Evolutionary conservation across 2,113 vertebrate genomes (phyloP).

Genomic region (Tachycineta bicolor): DNA sequence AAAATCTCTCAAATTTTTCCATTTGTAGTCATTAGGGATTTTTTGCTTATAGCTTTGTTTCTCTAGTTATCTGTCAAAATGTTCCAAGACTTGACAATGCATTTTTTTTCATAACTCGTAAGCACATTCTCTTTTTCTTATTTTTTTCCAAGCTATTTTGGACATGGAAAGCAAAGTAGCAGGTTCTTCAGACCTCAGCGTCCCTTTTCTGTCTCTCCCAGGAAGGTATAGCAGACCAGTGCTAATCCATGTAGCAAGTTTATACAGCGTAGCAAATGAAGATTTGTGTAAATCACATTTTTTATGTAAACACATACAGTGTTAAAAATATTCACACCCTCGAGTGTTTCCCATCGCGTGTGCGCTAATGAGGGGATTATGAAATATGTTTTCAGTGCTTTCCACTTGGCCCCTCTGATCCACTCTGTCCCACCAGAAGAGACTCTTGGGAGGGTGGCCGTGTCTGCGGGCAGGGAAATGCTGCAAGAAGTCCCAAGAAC

Average conservation of each 20-base stretch:
- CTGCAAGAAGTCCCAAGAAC: not conserved
- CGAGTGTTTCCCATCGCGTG: not conserved
- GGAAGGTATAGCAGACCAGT: accelerated
- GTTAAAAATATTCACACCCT: slow-evolving; percentile 29
- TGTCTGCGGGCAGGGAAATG: accelerated
- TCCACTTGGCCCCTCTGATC: not conserved
- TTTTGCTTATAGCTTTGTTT: not conserved
- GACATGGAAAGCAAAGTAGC: not conserved
- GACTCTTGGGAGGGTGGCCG: not conserved
- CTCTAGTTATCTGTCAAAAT: not conserved
- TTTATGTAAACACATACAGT: not conserved
- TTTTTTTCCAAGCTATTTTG: not conserved
- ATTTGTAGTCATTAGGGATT: not conserved
- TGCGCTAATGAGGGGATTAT: not conserved
- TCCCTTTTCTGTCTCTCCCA: not conserved
- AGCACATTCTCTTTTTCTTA: not conserved
- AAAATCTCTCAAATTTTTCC: not conserved
- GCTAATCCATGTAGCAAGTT: not conserved
- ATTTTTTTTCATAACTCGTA: not conserved
- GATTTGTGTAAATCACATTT: slow-evolving; percentile 25
- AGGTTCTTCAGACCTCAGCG: not conserved
- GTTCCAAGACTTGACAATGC: not conserved
- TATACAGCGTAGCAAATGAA: not conserved
- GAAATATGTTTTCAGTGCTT: not conserved
- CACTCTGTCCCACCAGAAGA: not conserved